Evolutionary conservation across 1,140 invertebrate genomes (phyloP), one percentile per base, ranked within the genome.

Genomic region (Maniola jurtina): DNA sequence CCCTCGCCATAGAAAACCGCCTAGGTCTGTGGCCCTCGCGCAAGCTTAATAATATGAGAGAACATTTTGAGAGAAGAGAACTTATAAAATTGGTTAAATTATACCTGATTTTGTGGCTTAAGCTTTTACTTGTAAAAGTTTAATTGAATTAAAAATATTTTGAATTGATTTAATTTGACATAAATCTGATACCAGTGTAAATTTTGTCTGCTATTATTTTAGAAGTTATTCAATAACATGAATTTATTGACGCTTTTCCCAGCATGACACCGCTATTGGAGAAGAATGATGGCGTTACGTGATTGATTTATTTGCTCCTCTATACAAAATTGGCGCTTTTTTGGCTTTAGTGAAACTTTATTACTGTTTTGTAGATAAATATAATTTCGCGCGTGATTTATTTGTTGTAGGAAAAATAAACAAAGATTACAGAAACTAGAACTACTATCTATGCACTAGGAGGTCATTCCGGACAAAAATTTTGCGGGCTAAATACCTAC

Each of bases 301-400:
- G 48, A 52, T 52, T 52, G 48, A 52, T 52, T 52, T 52, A 52
- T 52, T 52, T 52, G 48, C 48, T 52, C 48, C 48, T 52, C 48
- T 52, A 25, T 52, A 52, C 15, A 52, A 52, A 52, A 52, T 52
- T 52, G 48, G 16, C 48, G 48, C 48, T 52, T 52, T 52, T 52
- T 52, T 52, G 48, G 48, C 48, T 52, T 48, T 52, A 52, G 48
- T 52, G 15, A 52, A 52, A 52, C 48, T 52, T 52, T 52, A 52
- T 52, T 52, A 13, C 48, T 52, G 48, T 52, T 52, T 52, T 52
- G 48, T 52, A 52, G 15, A 52, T 52, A 52, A 52, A 52, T 52
- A 52, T 52, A 4, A 52, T 52, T 52, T 52, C 10, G 48, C 48
- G 7, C 10, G 15, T 52, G 48, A 52, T 52, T 52, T 52, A 52